A percentile compares a stretch with the other conserved stretches of the same genome.
phyloP scores from a whole-genome alignment of 2,888 invertebrate genomes.

The Acleris cristana region DNA sequence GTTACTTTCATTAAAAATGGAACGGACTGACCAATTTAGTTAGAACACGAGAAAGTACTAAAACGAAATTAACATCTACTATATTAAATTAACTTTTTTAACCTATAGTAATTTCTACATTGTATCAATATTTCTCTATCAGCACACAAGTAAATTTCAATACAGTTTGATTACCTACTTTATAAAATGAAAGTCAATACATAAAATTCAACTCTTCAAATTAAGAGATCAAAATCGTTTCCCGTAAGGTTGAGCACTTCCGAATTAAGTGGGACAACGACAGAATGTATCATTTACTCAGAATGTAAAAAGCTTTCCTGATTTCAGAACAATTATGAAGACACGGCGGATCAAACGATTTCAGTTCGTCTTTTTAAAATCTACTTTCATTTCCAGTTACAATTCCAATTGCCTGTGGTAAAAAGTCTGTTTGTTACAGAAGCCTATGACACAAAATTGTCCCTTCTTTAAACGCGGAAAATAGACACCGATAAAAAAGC shows the following conservation, averaged over 20 bases:
- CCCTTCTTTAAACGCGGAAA: not conserved
- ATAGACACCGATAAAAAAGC: not conserved
- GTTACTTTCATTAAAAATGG: constrained; percentile 56
- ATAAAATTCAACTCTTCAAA: constrained; percentile 40
- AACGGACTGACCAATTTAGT: constrained; percentile 62
- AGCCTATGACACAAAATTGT: not conserved
- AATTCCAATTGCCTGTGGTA: not conserved
- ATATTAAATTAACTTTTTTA: constrained; percentile 41
- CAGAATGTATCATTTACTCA: constrained; percentile 29
- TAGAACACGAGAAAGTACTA: constrained; percentile 53
- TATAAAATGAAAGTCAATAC: constrained; percentile 39
- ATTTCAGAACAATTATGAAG: constrained; percentile 4
- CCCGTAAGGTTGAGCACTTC: constrained; percentile 50
- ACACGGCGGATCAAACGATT: no score
- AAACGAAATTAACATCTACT: constrained; percentile 55
- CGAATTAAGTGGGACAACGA: constrained; percentile 41
- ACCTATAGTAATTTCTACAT: constrained; percentile 24
- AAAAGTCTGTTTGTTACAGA: no score
- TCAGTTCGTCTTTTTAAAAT: not conserved
- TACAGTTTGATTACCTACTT: constrained; percentile 30
- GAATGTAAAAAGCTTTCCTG: constrained; percentile 1
- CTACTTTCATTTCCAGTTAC: not conserved
- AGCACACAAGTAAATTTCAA: constrained; percentile 27
- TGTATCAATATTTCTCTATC: constrained; percentile 27
- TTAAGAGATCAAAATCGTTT: constrained; percentile 43